Conservation (phyloP, 2,888 invertebrate species). For the Pseudeuparius sepicola region DNA sequence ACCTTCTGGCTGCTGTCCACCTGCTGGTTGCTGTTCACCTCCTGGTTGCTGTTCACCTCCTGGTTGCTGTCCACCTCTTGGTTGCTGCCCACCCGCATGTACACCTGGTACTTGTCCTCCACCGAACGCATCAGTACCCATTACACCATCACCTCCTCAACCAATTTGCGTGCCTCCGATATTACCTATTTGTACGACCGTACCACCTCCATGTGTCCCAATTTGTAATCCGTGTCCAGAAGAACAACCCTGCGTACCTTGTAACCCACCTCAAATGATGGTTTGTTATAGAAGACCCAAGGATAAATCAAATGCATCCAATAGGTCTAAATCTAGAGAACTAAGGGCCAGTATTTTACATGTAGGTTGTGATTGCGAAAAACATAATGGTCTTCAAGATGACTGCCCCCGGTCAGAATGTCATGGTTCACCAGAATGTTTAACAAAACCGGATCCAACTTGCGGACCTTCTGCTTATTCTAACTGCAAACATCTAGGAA, state of each 20-base stretch:
- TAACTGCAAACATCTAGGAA: slow-evolving; percentile 31
- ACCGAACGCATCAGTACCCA: slow-evolving; percentile 31
- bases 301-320: slow-evolving; percentile 31
- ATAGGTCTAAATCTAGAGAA: slow-evolving; percentile 45
- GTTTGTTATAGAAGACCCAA: slow-evolving; percentile 42
- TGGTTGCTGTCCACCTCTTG: slow-evolving; percentile 17
- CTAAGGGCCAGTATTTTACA: slow-evolving; percentile 44
- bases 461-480: slow-evolving; percentile 38
- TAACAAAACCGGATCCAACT: slow-evolving; percentile 40
- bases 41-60: slow-evolving; percentile 39
- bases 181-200: slow-evolving; percentile 37
- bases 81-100: slow-evolving; percentile 31
- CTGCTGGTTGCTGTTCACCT: slow-evolving; percentile 28
- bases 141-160: slow-evolving; percentile 22
- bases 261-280: slow-evolving; percentile 48
- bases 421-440: slow-evolving; percentile 42
- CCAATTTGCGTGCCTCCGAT: slow-evolving; percentile 47
- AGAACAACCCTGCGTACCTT: slow-evolving; percentile 47
- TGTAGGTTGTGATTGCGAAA: slow-evolving; percentile 48
- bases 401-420: slow-evolving; percentile 47
- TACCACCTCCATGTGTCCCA: slow-evolving; percentile 43
- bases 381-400: slow-evolving; percentile 50
- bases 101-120: slow-evolving; percentile 41
- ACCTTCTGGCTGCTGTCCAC: slow-evolving; percentile 25
- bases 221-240: slow-evolving; percentile 42